Conservation (phyloP, 1,140 invertebrate genomes). For the Pissodes strobi region DNA sequence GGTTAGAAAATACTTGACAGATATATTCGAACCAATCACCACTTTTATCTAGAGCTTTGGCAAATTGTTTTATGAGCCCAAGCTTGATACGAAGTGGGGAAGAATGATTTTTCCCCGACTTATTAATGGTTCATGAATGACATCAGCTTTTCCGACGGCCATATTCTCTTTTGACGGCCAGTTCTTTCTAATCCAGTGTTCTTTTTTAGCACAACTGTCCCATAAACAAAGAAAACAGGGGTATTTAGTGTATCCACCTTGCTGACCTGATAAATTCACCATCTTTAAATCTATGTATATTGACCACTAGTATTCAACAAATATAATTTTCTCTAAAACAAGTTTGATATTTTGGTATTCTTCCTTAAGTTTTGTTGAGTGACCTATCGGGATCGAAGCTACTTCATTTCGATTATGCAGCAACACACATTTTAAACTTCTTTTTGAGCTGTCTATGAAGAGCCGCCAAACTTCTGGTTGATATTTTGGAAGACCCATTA, state of each 20-base stretch:
- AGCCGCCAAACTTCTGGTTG: background rate
- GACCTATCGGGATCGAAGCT: background rate
- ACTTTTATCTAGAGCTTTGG: slow-evolving; percentile 39
- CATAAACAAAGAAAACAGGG: slow-evolving; percentile 39
- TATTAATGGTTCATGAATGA: slow-evolving; percentile 18
- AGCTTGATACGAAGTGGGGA: slow-evolving; percentile 53
- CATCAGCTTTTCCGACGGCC: background rate
- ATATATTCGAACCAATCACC: slow-evolving; percentile 5
- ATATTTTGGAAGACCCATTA: too few species aligned
- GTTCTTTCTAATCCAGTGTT: slow-evolving; percentile 33
- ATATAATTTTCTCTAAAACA: background rate
- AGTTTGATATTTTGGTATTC: background rate
- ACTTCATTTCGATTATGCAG: background rate
- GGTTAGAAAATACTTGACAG: slow-evolving; percentile 26
- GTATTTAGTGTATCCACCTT: slow-evolving; percentile 23
- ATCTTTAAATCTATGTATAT: slow-evolving; percentile 25
- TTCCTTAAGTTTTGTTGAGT: background rate
- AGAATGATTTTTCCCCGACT: slow-evolving; percentile 42
- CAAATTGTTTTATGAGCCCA: slow-evolving; percentile 37
- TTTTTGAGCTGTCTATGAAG: background rate
- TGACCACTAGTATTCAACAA: background rate
- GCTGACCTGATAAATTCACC: slow-evolving; percentile 17
- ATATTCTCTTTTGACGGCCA: slow-evolving; percentile 39
- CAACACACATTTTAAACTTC: background rate
- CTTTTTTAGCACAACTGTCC: slow-evolving; percentile 44